A percentile compares a stretch with the other conserved stretches of the same genome.
Evolutionary conservation across 2,113 vertebrate genomes (phyloP).

Genomic region (Boleophthalmus pectinirostris): DNA sequence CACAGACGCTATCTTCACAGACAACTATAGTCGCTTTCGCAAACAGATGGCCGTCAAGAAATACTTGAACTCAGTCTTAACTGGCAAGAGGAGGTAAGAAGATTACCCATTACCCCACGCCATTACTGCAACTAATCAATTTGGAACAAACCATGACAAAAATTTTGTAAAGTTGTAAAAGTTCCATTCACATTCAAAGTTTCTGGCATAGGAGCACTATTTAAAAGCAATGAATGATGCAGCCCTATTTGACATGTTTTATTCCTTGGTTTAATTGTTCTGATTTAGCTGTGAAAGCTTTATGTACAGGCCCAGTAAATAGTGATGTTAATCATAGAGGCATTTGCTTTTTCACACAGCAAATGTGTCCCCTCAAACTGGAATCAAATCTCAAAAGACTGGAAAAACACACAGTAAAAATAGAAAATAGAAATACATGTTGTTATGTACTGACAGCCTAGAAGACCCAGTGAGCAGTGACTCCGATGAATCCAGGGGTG

Average conservation of each 20-base stretch:
- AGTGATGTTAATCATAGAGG: background rate
- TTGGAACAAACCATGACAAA: background rate
- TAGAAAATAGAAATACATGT: no score
- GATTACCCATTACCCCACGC: background rate
- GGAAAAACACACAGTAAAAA: no score
- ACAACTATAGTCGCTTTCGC: slow-evolving; percentile 94
- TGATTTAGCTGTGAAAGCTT: no score
- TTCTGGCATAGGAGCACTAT: no score
- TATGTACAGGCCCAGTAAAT: background rate
- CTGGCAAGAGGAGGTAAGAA: slow-evolving; percentile 90
- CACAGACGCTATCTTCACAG: slow-evolving; percentile 94
- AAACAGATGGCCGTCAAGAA: slow-evolving; percentile 98
- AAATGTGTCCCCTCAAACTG: no score
- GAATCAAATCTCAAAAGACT: no score
- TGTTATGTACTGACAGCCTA: slow-evolving; percentile 67
- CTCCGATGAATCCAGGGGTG: slow-evolving; percentile 81
- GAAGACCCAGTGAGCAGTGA: slow-evolving; percentile 80
- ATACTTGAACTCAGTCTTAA: slow-evolving; percentile 90
- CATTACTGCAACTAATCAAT: background rate
- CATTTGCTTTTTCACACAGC: no score
- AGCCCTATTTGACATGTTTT: no score
- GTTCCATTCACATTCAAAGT: no score
- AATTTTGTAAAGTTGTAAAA: no score
- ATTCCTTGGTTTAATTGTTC: no score
- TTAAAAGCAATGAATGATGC: no score